Percentiles rank a stretch among this genome's conserved stretches.
phyloP scores from a whole-genome alignment of 2,888 invertebrate genomes.

The Endomychus coccineus region DNA sequence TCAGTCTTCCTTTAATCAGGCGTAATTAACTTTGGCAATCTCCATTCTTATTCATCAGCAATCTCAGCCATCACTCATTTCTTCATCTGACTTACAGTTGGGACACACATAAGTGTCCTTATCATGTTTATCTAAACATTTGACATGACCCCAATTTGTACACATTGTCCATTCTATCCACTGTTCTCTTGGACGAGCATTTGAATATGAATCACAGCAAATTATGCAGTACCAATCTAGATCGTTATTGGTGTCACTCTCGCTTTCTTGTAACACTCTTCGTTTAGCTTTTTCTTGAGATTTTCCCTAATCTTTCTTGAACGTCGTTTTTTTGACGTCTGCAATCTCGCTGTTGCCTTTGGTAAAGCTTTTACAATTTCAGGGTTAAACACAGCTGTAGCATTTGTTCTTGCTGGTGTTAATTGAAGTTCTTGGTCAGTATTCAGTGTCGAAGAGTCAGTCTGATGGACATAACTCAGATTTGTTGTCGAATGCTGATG shows the following conservation, averaged over 20 bases:
- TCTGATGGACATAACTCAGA: too few species aligned
- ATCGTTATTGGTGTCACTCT: neutral
- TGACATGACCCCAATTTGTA: conserved; percentile 1
- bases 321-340: neutral
- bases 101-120: too few species aligned
- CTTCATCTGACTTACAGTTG: too few species aligned
- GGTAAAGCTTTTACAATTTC: too few species aligned
- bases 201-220: neutral
- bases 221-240: neutral
- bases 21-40: too few species aligned
- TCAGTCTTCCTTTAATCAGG: too few species aligned
- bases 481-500: neutral
- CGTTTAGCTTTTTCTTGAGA: neutral
- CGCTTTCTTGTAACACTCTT: neutral
- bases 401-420: neutral
- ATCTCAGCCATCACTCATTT: too few species aligned
- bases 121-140: neutral
- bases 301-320: neutral
- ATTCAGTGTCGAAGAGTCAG: neutral
- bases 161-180: conserved; percentile 4
- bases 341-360: neutral
- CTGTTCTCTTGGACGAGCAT: conserved; percentile 2
- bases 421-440: neutral
- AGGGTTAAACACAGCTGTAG: neutral
- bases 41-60: too few species aligned